These are phyloP conservation scores for Scomber japonicus DNA, from an alignment of 2,113 vertebrate genomes.

Conservation along the genomic window DNA sequence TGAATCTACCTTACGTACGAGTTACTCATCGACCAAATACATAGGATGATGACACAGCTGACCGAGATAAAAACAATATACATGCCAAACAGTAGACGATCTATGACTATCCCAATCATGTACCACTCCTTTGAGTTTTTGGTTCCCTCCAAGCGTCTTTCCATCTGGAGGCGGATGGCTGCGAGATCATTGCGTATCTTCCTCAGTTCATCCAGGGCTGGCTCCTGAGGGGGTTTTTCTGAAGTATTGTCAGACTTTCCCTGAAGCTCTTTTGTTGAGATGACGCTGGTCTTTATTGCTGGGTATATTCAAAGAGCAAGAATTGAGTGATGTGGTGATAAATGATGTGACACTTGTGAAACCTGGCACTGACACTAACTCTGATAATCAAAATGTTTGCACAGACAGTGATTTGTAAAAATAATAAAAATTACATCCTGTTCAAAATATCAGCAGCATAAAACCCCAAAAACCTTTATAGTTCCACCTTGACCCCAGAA, in stretches of 20 bases:
- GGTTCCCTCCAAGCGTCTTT: slow-evolving; percentile 48
- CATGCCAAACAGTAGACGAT: slow-evolving; percentile 73
- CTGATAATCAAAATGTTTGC: too few species aligned
- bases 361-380: too few species aligned
- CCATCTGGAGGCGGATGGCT: slow-evolving; percentile 68
- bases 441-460: too few species aligned
- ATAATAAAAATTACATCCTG: too few species aligned
- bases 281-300: not conserved
- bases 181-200: slow-evolving; percentile 65
- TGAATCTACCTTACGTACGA: not conserved
- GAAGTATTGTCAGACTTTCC: not conserved
- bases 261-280: not conserved
- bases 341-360: too few species aligned
- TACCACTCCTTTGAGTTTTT: slow-evolving; percentile 68
- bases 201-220: slow-evolving; percentile 57
- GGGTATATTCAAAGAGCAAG: not conserved
- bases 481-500: too few species aligned
- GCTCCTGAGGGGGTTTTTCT: not conserved
- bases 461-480: too few species aligned
- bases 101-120: slow-evolving; percentile 71
- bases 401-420: too few species aligned
- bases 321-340: too few species aligned
- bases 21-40: slow-evolving; percentile 63
- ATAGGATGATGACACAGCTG: slow-evolving; percentile 73
- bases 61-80: slow-evolving; percentile 72